Conservation (phyloP, 2,797 vertebrate genomes). For the Sebastes dallii region DNA sequence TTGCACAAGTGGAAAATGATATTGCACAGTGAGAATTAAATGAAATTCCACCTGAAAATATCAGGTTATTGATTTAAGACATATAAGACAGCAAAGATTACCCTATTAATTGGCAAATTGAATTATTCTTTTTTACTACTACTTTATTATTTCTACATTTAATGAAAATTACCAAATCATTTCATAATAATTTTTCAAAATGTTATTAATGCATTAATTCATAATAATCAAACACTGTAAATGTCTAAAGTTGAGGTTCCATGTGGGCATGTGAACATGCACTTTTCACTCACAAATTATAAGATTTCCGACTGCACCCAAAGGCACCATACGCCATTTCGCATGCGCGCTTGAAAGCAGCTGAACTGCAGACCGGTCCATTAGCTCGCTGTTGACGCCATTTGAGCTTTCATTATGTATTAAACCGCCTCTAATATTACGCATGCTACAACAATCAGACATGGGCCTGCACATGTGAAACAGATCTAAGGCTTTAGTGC, state of each 20-base stretch:
- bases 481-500: not conserved
- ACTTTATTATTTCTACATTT: not conserved
- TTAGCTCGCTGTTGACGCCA: conserved; percentile 64
- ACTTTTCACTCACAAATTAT: accelerated
- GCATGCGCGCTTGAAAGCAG: conserved; percentile 62
- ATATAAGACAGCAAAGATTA: not conserved
- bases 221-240: not conserved
- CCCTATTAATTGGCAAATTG: not conserved
- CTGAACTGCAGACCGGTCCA: conserved; percentile 22
- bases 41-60: too few species aligned
- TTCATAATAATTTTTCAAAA: not conserved
- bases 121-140: not conserved
- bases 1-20: too few species aligned
- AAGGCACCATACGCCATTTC: conserved; percentile 74
- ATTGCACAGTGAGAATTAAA: too few species aligned
- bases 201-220: not conserved
- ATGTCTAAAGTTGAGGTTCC: accelerated
- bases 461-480: accelerated
- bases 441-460: not conserved
- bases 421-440: not conserved
- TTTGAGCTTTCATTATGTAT: conserved; percentile 53
- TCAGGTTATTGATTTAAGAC: not conserved
- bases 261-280: too few species aligned
- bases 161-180: accelerated
- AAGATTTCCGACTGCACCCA: not conserved